Conservation (phyloP, 2,888 invertebrate genomes). For the Platypus cylindrus region DNA sequence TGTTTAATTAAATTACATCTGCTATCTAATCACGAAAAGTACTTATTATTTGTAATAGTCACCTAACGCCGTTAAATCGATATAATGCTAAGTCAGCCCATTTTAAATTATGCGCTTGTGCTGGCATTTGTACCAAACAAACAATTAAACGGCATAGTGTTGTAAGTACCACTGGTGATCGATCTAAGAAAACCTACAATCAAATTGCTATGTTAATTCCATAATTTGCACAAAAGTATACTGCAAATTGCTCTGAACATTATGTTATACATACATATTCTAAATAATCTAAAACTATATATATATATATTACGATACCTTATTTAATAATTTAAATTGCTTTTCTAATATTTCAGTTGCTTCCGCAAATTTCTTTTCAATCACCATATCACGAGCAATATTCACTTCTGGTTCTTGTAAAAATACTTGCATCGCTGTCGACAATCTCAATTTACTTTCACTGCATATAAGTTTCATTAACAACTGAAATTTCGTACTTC, state of each 20-base stretch:
- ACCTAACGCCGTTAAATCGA: slow-evolving; percentile 51
- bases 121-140: slow-evolving; percentile 37
- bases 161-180: slow-evolving; percentile 52
- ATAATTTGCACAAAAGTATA: too few species aligned
- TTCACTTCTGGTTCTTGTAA: slow-evolving; percentile 52
- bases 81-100: slow-evolving; percentile 59
- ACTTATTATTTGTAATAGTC: background rate
- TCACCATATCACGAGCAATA: slow-evolving; percentile 46
- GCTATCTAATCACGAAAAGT: background rate
- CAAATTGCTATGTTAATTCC: slow-evolving; percentile 3
- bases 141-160: slow-evolving; percentile 58
- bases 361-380: slow-evolving; percentile 43
- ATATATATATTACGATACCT: too few species aligned
- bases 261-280: slow-evolving; percentile 1
- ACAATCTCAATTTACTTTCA: slow-evolving; percentile 44
- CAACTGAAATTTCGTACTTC: slow-evolving; percentile 52
- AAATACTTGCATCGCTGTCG: slow-evolving; percentile 45
- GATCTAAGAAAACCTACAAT: slow-evolving; percentile 49
- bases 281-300: too few species aligned
- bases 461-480: slow-evolving; percentile 45
- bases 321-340: slow-evolving; percentile 52
- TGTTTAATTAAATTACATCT: background rate
- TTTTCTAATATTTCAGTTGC: slow-evolving; percentile 54
- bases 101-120: slow-evolving; percentile 46
- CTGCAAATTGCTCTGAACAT: too few species aligned